Percentiles rank a stretch among this genome's conserved stretches.
Conservation (phyloP, 2,113 vertebrate species). For the Barbus barbus region DNA sequence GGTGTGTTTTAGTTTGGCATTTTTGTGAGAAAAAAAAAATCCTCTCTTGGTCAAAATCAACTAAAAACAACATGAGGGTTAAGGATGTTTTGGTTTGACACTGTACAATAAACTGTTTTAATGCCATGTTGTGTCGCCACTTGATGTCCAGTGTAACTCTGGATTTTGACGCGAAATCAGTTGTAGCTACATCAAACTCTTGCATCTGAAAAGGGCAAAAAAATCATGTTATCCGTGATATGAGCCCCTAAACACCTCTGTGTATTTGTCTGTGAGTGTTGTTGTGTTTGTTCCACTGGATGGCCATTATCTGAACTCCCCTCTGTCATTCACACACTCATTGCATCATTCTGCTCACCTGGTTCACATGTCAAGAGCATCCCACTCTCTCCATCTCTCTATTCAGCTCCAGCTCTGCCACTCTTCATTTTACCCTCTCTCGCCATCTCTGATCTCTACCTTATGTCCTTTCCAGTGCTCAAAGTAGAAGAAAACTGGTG, state of each 20-base stretch:
- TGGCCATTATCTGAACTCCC: constrained; percentile 15
- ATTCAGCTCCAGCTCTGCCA: constrained; percentile 1
- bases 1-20: not conserved
- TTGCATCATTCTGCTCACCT: constrained; percentile 16
- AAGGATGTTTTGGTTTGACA: not conserved
- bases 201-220: not conserved
- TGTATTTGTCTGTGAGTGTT: constrained; percentile 3
- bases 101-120: not conserved
- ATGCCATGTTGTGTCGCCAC: not conserved
- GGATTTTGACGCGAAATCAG: not conserved
- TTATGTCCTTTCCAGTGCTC: constrained; percentile 4
- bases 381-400: not conserved
- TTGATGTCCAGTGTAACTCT: not conserved
- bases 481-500: not conserved
- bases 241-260: constrained; percentile 10
- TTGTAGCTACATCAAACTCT: constrained; percentile 9
- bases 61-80: not conserved
- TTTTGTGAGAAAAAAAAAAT: not conserved
- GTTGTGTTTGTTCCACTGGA: constrained; percentile 28
- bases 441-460: constrained; percentile 15
- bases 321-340: not conserved
- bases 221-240: constrained; percentile 14
- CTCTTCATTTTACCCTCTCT: constrained; percentile 6
- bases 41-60: not conserved
- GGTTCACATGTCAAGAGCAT: constrained; percentile 22